Percentiles rank a stretch among this genome's conserved stretches.
These are phyloP conservation scores for Thysanoteuthis rhombus DNA, from an alignment of 2,888 invertebrate genomes.

Conservation along the genomic window DNA sequence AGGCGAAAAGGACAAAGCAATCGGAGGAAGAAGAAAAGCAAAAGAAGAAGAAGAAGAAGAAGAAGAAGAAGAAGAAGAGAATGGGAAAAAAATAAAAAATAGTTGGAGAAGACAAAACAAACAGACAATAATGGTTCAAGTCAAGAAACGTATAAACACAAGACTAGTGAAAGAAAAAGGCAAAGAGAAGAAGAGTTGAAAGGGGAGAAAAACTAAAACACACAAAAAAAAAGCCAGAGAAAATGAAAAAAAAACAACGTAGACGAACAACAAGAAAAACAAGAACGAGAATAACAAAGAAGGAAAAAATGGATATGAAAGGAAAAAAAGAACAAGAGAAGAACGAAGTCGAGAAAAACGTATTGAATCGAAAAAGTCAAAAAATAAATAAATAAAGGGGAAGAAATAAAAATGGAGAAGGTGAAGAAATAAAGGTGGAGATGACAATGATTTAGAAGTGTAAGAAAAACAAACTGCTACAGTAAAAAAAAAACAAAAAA, in stretches of 20 bases:
- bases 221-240: too few species aligned
- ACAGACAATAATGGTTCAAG: too few species aligned
- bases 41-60: not conserved
- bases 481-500: not conserved
- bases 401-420: not conserved
- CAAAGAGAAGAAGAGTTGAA: too few species aligned
- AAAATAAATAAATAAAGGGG: not conserved
- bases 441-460: not conserved
- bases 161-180: too few species aligned
- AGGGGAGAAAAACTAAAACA: not conserved
- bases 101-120: too few species aligned
- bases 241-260: not conserved
- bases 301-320: not conserved
- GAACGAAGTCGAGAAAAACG: not conserved
- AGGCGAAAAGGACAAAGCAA: not conserved
- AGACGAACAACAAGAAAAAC: not conserved
- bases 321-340: not conserved
- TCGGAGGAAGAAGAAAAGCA: not conserved
- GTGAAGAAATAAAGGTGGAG: not conserved
- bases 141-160: too few species aligned
- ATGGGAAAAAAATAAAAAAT: not conserved
- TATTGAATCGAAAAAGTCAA: not conserved
- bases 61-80: not conserved
- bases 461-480: not conserved
- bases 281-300: not conserved